Evolutionary conservation across 2,888 invertebrate genomes (phyloP).

Genomic region (Gnatocerus cornutus): DNA sequence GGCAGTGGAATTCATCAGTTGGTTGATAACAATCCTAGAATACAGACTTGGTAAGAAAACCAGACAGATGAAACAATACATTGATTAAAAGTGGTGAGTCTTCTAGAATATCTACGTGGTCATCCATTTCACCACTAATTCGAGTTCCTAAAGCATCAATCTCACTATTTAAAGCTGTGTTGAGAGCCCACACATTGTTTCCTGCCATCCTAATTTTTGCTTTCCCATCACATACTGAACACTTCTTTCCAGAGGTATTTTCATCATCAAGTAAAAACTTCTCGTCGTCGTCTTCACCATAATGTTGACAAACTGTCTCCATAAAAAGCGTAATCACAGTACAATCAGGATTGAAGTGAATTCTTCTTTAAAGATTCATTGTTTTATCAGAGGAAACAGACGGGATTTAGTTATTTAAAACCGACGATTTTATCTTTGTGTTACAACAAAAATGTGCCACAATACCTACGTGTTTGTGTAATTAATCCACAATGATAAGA

Average conservation of each 20-base stretch:
- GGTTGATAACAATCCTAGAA: conserved; percentile 74
- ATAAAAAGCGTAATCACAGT: neutral
- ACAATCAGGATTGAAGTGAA: neutral
- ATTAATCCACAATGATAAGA: too few relatives aligned
- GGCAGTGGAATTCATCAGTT: conserved; percentile 71
- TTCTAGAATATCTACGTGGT: conserved; percentile 62
- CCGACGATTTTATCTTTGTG: too few relatives aligned
- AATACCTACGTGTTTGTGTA: too few relatives aligned
- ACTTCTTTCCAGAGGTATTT: conserved; percentile 57
- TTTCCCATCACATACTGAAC: conserved; percentile 54
- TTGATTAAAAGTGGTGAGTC: conserved; percentile 68
- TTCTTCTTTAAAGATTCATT: too few relatives aligned
- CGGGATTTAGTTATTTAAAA: too few relatives aligned
- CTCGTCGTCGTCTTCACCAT: conserved; percentile 62
- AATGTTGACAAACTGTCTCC: conserved; percentile 57
- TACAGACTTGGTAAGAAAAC: neutral
- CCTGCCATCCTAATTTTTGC: neutral
- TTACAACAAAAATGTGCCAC: too few relatives aligned
- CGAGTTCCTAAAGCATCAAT: conserved; percentile 1
- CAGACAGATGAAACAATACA: conserved; percentile 54
- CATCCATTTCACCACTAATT: conserved; percentile 51
- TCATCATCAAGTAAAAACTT: conserved; percentile 68
- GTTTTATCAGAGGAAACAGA: too few relatives aligned
- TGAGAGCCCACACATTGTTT: conserved; percentile 5
- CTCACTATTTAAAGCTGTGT: neutral